Percentiles rank a stretch among this genome's conserved stretches.
phyloP scores from a whole-genome alignment of 2,888 invertebrate genomes.

The Andrena chrysosceles region DNA sequence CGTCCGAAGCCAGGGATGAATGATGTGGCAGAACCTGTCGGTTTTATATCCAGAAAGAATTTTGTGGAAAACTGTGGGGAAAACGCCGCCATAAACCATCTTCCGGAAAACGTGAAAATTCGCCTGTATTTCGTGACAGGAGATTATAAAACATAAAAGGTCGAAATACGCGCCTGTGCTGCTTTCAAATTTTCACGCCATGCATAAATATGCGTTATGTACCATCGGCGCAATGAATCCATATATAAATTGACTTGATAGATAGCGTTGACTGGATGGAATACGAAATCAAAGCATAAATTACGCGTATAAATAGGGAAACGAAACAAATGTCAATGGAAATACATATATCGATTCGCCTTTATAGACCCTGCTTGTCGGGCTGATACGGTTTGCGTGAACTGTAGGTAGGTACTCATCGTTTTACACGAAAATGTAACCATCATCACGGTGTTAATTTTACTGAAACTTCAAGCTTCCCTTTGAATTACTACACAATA shows the following conservation, averaged over 20 bases:
- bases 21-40: neutral
- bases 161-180: neutral
- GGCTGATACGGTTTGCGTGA: slow-evolving; percentile 5
- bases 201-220: slow-evolving; percentile 27
- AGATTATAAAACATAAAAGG: slow-evolving; percentile 33
- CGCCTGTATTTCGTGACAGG: neutral
- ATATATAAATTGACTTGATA: slow-evolving; percentile 49
- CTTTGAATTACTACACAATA: neutral
- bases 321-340: slow-evolving; percentile 52
- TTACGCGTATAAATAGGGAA: slow-evolving; percentile 49
- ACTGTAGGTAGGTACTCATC: neutral
- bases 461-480: slow-evolving; percentile 14
- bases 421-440: slow-evolving; percentile 4
- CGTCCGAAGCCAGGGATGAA: no score
- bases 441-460: slow-evolving; percentile 10
- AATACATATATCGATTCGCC: slow-evolving; percentile 41
- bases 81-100: neutral
- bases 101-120: neutral
- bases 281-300: slow-evolving; percentile 58
- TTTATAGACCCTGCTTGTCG: slow-evolving; percentile 11
- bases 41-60: neutral
- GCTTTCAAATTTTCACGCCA: slow-evolving; percentile 37
- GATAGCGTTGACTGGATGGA: slow-evolving; percentile 33
- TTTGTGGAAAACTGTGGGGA: neutral
- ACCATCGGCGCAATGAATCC: slow-evolving; percentile 7